A percentile compares a stretch with the other conserved stretches of the same genome.
These are phyloP conservation scores for Aldabrachelys gigantea DNA, from an alignment of 2,113 vertebrate species.

Conservation along the genomic window DNA sequence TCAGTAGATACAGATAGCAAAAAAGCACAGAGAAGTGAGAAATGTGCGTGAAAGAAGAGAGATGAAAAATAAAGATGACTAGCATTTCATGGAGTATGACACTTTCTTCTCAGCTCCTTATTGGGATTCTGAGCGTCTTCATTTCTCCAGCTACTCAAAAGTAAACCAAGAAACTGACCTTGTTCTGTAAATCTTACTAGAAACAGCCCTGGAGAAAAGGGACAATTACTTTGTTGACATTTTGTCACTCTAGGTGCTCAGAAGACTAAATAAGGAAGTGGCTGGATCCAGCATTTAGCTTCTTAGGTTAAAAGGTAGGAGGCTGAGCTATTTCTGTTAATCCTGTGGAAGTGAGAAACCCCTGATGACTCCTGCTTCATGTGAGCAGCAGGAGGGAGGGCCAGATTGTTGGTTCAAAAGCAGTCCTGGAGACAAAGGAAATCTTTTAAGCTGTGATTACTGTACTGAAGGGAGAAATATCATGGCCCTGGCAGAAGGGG, in stretches of 20 bases:
- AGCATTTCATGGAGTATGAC: not conserved
- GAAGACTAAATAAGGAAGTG: not conserved
- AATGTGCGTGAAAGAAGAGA: not conserved
- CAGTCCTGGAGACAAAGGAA: not conserved
- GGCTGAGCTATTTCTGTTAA: not conserved
- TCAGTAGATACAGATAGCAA: not conserved
- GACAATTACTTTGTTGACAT: not conserved
- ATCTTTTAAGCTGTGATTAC: not conserved
- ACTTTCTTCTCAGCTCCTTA: not conserved
- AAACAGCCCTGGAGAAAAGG: not conserved
- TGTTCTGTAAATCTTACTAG: not conserved
- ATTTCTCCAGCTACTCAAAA: not conserved
- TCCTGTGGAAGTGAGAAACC: not conserved
- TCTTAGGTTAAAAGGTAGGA: not conserved
- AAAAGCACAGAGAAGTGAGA: not conserved
- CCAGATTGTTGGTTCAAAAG: not conserved
- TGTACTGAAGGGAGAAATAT: not conserved
- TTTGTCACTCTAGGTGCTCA: not conserved
- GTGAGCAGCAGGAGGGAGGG: not conserved
- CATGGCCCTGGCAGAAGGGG: not conserved
- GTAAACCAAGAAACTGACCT: not conserved
- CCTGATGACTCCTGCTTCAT: not conserved
- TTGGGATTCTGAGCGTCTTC: not conserved
- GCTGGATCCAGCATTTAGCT: slow-evolving; percentile 3
- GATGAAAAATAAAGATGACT: not conserved